Conservation (phyloP, 1,140 invertebrate genomes). For the Globodera ellingtonae region DNA sequence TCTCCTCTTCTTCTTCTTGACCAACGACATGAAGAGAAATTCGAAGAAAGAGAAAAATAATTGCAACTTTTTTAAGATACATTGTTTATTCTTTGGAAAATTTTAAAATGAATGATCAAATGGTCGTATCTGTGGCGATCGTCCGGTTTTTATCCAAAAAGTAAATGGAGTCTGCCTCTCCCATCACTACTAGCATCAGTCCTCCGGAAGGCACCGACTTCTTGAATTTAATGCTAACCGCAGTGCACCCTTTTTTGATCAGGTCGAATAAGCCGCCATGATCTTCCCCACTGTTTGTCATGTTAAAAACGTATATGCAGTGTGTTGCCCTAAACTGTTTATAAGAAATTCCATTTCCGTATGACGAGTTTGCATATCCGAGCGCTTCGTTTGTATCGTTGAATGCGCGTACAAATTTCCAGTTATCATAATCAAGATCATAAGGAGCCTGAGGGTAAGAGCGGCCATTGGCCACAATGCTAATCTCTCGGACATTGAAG, state of each 20-base stretch:
- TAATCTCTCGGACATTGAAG: slow-evolving; percentile 29
- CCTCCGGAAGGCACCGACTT: slow-evolving; percentile 19
- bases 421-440: slow-evolving; percentile 21
- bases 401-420: slow-evolving; percentile 21
- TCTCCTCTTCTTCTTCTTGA: too few species aligned
- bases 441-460: not conserved
- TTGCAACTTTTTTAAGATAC: too few species aligned
- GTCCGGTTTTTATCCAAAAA: slow-evolving; percentile 19
- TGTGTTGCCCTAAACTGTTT: too few species aligned
- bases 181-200: slow-evolving; percentile 17
- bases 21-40: too few species aligned
- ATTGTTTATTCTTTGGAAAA: not conserved
- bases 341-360: too few species aligned
- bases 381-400: slow-evolving; percentile 21
- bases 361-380: not conserved
- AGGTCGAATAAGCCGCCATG: slow-evolving; percentile 22
- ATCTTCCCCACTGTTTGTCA: slow-evolving; percentile 25
- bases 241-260: slow-evolving; percentile 25
- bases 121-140: too few species aligned
- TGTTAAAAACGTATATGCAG: not conserved
- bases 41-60: too few species aligned
- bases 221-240: slow-evolving; percentile 26
- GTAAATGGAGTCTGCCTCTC: slow-evolving; percentile 3
- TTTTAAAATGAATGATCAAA: too few species aligned
- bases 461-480: not conserved